Conservation (phyloP, 2,888 invertebrate genomes). For the Cataglyphis livida region DNA sequence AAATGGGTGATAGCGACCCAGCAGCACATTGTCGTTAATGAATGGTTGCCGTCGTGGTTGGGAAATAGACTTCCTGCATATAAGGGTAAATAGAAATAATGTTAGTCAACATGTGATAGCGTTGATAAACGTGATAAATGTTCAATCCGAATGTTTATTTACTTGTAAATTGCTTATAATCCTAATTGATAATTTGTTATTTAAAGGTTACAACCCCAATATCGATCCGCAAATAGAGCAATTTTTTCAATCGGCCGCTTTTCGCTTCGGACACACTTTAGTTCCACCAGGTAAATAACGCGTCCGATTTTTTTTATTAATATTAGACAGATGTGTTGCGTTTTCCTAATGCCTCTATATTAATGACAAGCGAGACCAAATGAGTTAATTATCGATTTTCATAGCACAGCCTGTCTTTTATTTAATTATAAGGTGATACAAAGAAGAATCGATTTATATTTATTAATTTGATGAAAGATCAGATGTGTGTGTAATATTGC, state of each 20-base stretch:
- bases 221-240: slow-evolving; percentile 88
- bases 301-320: not conserved
- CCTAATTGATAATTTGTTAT: slow-evolving; percentile 6
- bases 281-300: slow-evolving; percentile 86
- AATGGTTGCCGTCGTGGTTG: slow-evolving; percentile 86
- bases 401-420: not conserved
- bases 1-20: slow-evolving; percentile 88
- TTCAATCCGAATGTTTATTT: not conserved
- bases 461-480: not conserved
- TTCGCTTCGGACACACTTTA: slow-evolving; percentile 88
- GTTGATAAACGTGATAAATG: not conserved
- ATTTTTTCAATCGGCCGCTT: slow-evolving; percentile 88
- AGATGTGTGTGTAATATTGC: not conserved
- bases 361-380: not conserved
- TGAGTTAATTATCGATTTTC: slow-evolving; percentile 12
- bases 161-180: not conserved
- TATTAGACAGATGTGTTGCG: not conserved
- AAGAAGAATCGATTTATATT: not conserved
- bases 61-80: slow-evolving; percentile 79
- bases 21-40: slow-evolving; percentile 86
- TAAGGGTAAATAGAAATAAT: slow-evolving; percentile 62
- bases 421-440: slow-evolving; percentile 11
- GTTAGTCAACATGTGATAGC: not conserved
- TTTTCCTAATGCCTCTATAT: not conserved
- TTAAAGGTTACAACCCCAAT: slow-evolving; percentile 86